Evolutionary conservation across 2,113 vertebrate species (phyloP).

Genomic region (Hucho hucho): DNA sequence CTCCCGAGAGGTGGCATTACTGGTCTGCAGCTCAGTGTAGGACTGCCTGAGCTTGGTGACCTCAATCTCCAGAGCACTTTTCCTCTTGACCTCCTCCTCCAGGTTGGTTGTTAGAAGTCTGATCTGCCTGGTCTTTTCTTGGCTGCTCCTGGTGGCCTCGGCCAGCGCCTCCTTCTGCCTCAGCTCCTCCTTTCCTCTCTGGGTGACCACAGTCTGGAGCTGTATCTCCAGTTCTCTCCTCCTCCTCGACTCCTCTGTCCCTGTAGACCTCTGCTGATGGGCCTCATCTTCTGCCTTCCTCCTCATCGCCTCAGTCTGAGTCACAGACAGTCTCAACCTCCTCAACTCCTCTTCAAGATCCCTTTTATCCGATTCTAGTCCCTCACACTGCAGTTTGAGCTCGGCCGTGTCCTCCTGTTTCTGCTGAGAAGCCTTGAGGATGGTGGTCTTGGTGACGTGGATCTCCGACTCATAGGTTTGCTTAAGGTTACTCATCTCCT

Average conservation of each 20-base stretch:
- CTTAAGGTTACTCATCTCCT: slow-evolving; percentile 91
- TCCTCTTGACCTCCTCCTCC: slow-evolving; percentile 83
- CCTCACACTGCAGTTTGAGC: slow-evolving; percentile 80
- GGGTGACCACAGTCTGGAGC: slow-evolving; percentile 77
- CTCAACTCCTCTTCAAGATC: slow-evolving; percentile 87
- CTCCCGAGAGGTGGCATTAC: slow-evolving; percentile 76
- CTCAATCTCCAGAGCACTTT: slow-evolving; percentile 84
- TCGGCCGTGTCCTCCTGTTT: slow-evolving; percentile 82
- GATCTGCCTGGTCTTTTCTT: slow-evolving; percentile 87
- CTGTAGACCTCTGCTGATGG: slow-evolving; percentile 84
- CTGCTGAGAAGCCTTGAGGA: slow-evolving; percentile 84
- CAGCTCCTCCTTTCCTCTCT: slow-evolving; percentile 78
- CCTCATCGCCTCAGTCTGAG: slow-evolving; percentile 79
- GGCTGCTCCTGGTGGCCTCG: slow-evolving; percentile 79
- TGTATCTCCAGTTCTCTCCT: slow-evolving; percentile 89
- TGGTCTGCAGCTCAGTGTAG: slow-evolving; percentile 83
- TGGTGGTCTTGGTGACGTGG: slow-evolving; percentile 90
- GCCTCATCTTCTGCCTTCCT: slow-evolving; percentile 80
- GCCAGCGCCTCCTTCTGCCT: slow-evolving; percentile 82
- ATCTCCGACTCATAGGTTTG: slow-evolving; percentile 91
- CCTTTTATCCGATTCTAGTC: slow-evolving; percentile 80
- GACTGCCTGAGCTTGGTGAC: slow-evolving; percentile 80
- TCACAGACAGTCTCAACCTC: slow-evolving; percentile 80
- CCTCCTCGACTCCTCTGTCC: slow-evolving; percentile 79
- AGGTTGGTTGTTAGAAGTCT: slow-evolving; percentile 80